Base-by-base conservation (phyloP, 2,113 vertebrate species). In the Trichechus manatus region DNA sequence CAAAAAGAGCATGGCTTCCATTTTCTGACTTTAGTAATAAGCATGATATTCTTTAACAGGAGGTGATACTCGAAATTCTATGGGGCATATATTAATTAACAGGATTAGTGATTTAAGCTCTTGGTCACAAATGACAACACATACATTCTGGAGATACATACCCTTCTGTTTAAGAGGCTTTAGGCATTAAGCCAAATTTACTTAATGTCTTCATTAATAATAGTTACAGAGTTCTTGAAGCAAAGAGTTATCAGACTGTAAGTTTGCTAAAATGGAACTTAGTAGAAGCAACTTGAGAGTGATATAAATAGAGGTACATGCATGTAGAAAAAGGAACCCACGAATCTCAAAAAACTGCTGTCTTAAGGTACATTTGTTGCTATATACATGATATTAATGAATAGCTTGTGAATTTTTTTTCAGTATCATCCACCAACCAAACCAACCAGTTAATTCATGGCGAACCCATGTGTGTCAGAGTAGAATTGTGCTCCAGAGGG, bases 181-280 rank as follows among this genome's bases (percentile, higher is more conserved):
- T 47, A 6, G 44, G 23, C 10, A 82, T 70, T 74, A 66, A 22
- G 29, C 25, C 59, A 72, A 75, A 56, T 74, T 64, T 77, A 92
- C 70, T 89, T 85, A 85, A n/a, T 77, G 36, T 80, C n/a, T 75
- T 96, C 19, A 74, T 95, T 86, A 85, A 47, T 66, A 89, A 79
- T 6, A 27, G 9, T 74, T 74, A 75, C 7, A 75, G 31, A 47
- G 4, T 75, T 89, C 27, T 61, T 61, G 47, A 89, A 88, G 77
- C 39, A 63, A 56, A 44, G 36, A 44, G 5, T 5, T 5, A 63
- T 63, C 22, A 59, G 53, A 56, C 27, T 70, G 23, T 80, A 74
- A 70, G 27, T 89, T 72, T 64, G 36, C 23, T 83, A 63, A 84
- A 94, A 93, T 36, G 59, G 31, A 92, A 6, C 79, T 8, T 10